Conservation (phyloP, 2,888 invertebrate species). For the Chironomus tentans region DNA sequence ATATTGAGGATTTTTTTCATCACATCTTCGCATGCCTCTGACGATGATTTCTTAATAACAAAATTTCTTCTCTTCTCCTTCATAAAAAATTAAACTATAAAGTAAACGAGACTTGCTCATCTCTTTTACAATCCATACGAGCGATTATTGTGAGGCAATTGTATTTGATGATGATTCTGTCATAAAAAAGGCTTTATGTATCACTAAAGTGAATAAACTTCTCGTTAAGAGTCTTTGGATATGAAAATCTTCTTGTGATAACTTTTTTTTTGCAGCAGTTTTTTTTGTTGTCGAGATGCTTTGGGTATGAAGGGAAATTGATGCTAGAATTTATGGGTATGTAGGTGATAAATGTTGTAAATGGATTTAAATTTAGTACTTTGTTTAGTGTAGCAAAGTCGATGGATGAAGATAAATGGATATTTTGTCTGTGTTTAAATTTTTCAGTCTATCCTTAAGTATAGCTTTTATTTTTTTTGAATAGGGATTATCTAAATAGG, state of each 20-base stretch:
- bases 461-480: too few relatives aligned
- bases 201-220: neutral
- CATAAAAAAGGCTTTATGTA: neutral
- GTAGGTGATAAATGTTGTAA: too few relatives aligned
- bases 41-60: neutral
- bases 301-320: too few relatives aligned
- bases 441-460: too few relatives aligned
- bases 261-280: neutral
- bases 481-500: too few relatives aligned
- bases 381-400: too few relatives aligned
- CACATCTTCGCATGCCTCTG: neutral
- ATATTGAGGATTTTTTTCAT: neutral
- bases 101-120: neutral
- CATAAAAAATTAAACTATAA: neutral
- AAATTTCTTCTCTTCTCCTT: too few relatives aligned
- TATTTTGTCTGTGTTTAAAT: too few relatives aligned
- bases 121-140: neutral
- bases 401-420: too few relatives aligned
- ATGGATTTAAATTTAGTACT: too few relatives aligned
- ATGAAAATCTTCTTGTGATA: neutral
- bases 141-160: neutral
- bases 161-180: neutral
- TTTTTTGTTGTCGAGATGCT: neutral
- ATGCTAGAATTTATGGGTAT: too few relatives aligned
- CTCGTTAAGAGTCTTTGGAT: neutral